phyloP scores from a whole-genome alignment of 2,888 invertebrate species.

The Hirudinaria manillensis region DNA sequence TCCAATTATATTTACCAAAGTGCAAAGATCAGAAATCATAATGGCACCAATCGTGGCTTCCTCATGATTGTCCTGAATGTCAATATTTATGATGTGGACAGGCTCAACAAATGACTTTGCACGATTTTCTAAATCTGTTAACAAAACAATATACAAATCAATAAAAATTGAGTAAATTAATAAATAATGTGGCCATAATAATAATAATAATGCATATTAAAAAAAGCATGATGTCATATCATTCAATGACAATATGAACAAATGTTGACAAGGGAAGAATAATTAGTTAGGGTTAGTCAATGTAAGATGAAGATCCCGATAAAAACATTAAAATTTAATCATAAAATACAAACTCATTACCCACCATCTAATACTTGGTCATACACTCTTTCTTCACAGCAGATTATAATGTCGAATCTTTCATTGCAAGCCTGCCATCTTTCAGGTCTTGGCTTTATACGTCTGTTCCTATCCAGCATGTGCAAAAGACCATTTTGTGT shows the following conservation, averaged over 20 bases:
- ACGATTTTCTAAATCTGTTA: conserved; percentile 62
- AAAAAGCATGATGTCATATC: too few species aligned
- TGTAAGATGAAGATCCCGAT: not conserved
- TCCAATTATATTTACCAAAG: conserved; percentile 63
- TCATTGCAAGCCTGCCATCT: conserved; percentile 83
- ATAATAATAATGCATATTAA: too few species aligned
- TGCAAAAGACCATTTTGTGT: conserved; percentile 96
- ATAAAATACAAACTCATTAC: not conserved
- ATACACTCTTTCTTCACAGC: conserved; percentile 95
- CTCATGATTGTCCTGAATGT: conserved; percentile 98
- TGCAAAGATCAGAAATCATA: conserved; percentile 89
- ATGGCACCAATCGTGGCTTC: conserved; percentile 98
- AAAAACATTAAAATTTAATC: not conserved
- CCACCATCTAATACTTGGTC: conserved; percentile 91
- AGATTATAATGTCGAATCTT: conserved; percentile 88
- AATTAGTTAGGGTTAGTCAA: too few species aligned
- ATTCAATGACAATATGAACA: too few species aligned
- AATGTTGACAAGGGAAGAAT: too few species aligned
- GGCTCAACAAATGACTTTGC: conserved; percentile 70
- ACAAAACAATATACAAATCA: not conserved
- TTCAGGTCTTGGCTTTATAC: conserved; percentile 89
- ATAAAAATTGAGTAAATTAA: not conserved
- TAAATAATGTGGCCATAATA: not conserved
- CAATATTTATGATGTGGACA: conserved; percentile 93
- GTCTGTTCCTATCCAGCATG: conserved; percentile 91